These are phyloP conservation scores for Strigops habroptila DNA, from an alignment of 2,113 vertebrate species.

Conservation along the genomic window DNA sequence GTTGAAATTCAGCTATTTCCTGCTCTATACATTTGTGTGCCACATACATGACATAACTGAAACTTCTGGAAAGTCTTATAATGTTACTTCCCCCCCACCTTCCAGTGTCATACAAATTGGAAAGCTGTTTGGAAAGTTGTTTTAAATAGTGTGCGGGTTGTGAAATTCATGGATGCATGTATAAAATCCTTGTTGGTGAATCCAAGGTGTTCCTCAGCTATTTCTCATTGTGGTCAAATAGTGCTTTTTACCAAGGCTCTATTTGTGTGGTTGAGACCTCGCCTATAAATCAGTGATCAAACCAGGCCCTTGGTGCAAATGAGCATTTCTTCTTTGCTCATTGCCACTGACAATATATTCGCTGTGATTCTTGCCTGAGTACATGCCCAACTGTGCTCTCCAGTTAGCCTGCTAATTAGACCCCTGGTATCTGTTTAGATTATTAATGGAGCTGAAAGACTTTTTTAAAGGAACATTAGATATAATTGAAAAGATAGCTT, in stretches of 20 bases:
- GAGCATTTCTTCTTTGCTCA: background rate
- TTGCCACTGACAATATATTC: background rate
- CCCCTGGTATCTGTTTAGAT: background rate
- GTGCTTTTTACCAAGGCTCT: background rate
- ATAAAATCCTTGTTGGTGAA: background rate
- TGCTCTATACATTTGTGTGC: background rate
- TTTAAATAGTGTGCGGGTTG: background rate
- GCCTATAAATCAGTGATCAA: background rate
- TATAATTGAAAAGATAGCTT: background rate
- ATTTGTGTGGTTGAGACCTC: background rate
- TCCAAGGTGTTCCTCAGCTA: background rate
- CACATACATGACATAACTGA: slow-evolving; percentile 41
- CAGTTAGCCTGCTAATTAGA: slow-evolving; percentile 29
- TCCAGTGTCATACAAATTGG: background rate
- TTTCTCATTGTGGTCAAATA: background rate
- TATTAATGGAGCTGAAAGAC: background rate
- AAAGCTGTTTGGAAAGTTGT: slow-evolving; percentile 37
- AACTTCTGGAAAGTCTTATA: slow-evolving; percentile 57
- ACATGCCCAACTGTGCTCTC: background rate
- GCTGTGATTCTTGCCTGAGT: background rate
- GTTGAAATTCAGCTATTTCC: slow-evolving; percentile 70
- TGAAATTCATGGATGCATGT: background rate
- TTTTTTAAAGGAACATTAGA: background rate
- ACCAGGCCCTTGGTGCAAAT: background rate
- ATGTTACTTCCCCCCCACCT: background rate